These are phyloP conservation scores for Cataglyphis rosenhaueri DNA, from an alignment of 2,888 invertebrate genomes.

Conservation along the genomic window DNA sequence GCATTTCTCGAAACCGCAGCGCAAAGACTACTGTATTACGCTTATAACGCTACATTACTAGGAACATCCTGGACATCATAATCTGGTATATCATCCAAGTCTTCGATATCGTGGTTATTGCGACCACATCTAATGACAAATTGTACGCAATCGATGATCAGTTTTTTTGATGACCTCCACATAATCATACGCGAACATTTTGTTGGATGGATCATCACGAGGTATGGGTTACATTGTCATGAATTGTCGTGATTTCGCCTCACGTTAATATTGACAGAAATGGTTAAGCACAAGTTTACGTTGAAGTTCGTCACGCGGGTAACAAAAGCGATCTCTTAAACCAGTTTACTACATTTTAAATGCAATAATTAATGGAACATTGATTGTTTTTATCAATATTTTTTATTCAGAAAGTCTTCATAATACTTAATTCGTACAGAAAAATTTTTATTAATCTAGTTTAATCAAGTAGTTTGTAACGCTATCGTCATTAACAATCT, in stretches of 20 bases:
- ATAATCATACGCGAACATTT: conserved; percentile 76
- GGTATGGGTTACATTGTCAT: conserved; percentile 52
- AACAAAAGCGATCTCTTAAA: conserved; percentile 24
- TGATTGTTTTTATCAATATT: background rate
- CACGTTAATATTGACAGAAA: conserved; percentile 26
- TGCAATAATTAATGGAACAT: background rate
- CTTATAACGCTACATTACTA: conserved; percentile 63
- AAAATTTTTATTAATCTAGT: background rate
- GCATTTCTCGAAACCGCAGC: conserved; percentile 4
- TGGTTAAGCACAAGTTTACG: conserved; percentile 7
- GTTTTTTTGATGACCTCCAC: conserved; percentile 75
- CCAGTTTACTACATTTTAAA: background rate
- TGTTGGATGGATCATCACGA: conserved; percentile 58
- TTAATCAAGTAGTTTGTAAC: conserved; percentile 5
- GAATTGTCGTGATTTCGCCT: background rate
- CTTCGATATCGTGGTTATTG: conserved; percentile 66
- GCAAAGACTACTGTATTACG: background rate
- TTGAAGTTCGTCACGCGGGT: conserved; percentile 29
- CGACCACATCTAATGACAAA: conserved; percentile 72
- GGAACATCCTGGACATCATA: conserved; percentile 75
- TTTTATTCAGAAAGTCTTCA: conserved; percentile 17
- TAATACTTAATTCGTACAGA: conserved; percentile 22
- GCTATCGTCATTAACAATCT: background rate
- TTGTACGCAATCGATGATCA: conserved; percentile 72
- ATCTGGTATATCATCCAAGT: conserved; percentile 74